Conservation (phyloP, 2,888 invertebrate genomes). For the Blomia tropicalis region DNA sequence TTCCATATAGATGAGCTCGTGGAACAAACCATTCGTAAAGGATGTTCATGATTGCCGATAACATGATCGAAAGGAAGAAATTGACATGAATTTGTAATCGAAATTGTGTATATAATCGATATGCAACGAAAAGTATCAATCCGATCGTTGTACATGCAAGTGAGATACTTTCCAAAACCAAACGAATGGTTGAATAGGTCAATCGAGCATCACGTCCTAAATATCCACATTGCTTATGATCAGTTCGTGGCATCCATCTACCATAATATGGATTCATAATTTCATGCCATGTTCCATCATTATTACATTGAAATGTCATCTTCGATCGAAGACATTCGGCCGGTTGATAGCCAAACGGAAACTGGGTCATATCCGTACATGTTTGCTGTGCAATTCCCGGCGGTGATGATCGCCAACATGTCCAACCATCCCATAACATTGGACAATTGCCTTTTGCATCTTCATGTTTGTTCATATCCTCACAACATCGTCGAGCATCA, state of each 20-base stretch:
- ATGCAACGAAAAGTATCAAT: background rate
- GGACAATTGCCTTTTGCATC: background rate
- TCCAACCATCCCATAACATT: slow-evolving; percentile 6
- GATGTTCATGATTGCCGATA: background rate
- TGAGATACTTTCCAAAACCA: background rate
- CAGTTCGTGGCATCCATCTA: background rate
- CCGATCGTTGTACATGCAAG: background rate
- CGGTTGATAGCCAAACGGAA: background rate
- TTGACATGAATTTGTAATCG: background rate
- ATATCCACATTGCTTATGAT: background rate
- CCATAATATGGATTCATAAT: background rate
- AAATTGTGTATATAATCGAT: background rate
- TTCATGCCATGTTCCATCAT: background rate
- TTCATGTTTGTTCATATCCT: background rate
- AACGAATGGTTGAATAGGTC: background rate
- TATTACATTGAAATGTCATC: background rate
- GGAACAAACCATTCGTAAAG: background rate
- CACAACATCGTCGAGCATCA: background rate
- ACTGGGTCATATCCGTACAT: slow-evolving; percentile 1
- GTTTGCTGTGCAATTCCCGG: background rate
- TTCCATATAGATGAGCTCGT: background rate
- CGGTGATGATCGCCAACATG: background rate
- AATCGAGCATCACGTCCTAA: background rate
- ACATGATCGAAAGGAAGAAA: background rate
- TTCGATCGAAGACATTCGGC: background rate